Conservation (phyloP, 2,797 vertebrate genomes). For the Tragopan temminckii region DNA sequence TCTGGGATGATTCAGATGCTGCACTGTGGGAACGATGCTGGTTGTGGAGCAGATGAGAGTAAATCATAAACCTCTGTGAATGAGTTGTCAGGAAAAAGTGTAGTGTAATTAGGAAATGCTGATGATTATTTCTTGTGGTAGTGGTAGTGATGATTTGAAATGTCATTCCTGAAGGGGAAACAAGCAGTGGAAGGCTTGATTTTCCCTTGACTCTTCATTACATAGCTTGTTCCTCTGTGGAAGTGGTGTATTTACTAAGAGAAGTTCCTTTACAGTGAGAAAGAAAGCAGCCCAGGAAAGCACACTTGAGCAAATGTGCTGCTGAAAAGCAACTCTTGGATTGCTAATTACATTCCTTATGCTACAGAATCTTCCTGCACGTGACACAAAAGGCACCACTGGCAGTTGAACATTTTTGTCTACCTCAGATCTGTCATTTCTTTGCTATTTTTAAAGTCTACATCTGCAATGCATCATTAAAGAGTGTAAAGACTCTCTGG, state of each 20-base stretch:
- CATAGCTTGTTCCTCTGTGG: neutral
- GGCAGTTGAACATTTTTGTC: neutral
- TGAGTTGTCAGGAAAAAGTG: neutral
- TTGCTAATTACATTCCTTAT: neutral
- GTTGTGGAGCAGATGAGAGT: neutral
- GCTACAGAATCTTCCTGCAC: neutral
- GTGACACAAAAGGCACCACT: neutral
- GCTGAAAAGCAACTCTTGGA: neutral
- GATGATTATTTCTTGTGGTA: neutral
- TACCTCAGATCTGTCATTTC: neutral
- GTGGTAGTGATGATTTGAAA: neutral
- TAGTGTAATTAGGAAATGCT: neutral
- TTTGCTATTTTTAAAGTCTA: neutral
- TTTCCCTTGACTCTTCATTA: neutral
- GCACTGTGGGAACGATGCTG: neutral
- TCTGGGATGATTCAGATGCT: neutral
- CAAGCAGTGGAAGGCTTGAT: neutral
- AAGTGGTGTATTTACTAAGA: neutral
- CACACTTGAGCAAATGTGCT: neutral
- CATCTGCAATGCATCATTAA: neutral
- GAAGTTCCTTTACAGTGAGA: neutral
- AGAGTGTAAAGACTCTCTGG: neutral
- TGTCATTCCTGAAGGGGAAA: neutral
- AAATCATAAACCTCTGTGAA: neutral
- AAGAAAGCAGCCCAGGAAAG: neutral